Evolutionary conservation across 2,797 vertebrate species (phyloP).

Genomic region (Cercopithecus hamlyni): DNA sequence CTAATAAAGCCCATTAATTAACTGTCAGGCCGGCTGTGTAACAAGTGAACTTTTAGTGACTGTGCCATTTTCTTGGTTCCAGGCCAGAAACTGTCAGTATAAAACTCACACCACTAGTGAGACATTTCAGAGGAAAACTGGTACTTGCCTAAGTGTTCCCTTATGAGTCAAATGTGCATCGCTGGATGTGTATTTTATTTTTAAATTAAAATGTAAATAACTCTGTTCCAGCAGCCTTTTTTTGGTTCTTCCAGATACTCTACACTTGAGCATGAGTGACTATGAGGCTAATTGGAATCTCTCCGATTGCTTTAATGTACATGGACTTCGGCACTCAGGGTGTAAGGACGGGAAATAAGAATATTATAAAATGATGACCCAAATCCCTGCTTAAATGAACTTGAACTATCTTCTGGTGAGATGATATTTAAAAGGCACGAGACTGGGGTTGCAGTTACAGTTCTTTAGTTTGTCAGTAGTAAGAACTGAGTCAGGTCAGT

Average conservation of each 20-base stretch:
- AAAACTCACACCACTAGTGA: background rate
- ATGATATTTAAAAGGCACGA: background rate
- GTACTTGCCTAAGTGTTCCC: background rate
- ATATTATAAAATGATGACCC: background rate
- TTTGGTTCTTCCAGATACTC: background rate
- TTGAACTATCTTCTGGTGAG: background rate
- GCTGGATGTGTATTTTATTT: background rate
- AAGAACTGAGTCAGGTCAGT: background rate
- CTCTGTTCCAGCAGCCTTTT: background rate
- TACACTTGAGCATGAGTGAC: background rate
- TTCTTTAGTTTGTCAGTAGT: background rate
- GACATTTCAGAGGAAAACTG: constrained; percentile 31
- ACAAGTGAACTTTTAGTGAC: constrained; percentile 42
- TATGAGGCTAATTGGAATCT: background rate
- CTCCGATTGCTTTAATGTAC: background rate
- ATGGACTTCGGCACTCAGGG: background rate
- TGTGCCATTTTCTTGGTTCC: constrained; percentile 58
- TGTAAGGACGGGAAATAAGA: background rate
- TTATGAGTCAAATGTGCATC: background rate
- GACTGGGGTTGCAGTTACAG: background rate
- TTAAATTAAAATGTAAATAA: background rate
- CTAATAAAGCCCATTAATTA: constrained; percentile 64
- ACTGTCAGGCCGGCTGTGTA: constrained; percentile 64
- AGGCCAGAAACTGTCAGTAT: constrained; percentile 53
- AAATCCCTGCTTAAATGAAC: background rate